phyloP scores from a whole-genome alignment of 2,888 invertebrate genomes.

The Iselma pallidipennis region DNA sequence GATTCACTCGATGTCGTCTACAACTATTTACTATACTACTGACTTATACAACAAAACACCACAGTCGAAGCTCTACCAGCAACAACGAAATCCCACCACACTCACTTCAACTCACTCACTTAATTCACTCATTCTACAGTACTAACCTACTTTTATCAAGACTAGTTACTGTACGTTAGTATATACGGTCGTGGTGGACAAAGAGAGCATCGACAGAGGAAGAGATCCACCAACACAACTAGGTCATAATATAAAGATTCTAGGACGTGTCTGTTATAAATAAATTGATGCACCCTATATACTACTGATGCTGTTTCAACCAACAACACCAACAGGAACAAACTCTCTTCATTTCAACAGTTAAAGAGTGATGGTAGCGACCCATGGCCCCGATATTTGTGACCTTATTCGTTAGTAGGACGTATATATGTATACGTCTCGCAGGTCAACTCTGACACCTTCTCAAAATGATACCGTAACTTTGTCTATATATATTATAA shows the following conservation, averaged over 20 bases:
- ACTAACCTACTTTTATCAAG: constrained; percentile 53
- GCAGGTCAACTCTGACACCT: constrained; percentile 32
- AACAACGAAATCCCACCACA: neutral
- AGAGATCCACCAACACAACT: constrained; percentile 53
- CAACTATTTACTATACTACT: neutral
- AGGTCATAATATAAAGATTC: constrained; percentile 47
- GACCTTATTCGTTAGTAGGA: constrained; percentile 40
- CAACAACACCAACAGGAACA: constrained; percentile 25
- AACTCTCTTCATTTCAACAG: constrained; percentile 23
- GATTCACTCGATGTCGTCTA: neutral
- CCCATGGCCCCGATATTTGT: constrained; percentile 38
- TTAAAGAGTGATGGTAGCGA: constrained; percentile 18
- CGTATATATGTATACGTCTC: no score
- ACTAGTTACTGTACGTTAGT: constrained; percentile 20
- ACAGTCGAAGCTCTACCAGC: neutral
- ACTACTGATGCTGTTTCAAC: neutral
- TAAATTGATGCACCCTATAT: no score
- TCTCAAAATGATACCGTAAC: constrained; percentile 16
- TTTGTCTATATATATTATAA: no score
- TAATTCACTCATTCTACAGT: constrained; percentile 41
- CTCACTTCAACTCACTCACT: constrained; percentile 34
- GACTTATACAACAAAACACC: neutral
- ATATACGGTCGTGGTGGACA: constrained; percentile 34
- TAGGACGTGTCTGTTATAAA: constrained; percentile 32
- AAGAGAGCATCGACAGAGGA: constrained; percentile 42